Evolutionary conservation across 2,113 vertebrate species (phyloP).

Genomic region (Macrotis lagotis): DNA sequence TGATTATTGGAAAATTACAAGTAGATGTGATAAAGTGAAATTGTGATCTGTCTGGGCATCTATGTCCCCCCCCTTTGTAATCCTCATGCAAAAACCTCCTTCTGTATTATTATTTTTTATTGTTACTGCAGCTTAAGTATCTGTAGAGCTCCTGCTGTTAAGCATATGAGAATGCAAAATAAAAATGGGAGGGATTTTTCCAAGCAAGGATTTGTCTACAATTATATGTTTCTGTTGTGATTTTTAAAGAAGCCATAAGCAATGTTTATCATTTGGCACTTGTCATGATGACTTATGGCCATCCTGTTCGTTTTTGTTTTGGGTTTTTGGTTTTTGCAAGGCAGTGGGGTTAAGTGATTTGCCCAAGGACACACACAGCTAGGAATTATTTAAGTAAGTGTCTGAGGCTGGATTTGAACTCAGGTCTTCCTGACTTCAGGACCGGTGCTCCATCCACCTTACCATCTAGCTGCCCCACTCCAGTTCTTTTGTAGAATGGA

Average conservation of each 20-base stretch:
- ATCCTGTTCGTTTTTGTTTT: no score
- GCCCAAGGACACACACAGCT: no score
- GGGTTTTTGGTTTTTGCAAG: no score
- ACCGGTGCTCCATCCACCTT: no score
- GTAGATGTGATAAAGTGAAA: conserved; percentile 29
- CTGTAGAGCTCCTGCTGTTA: conserved; percentile 49
- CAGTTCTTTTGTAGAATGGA: conserved; percentile 73
- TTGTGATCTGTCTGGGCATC: conserved; percentile 71
- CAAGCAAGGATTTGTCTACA: conserved; percentile 51
- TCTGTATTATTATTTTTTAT: conserved; percentile 26
- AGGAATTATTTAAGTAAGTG: no score
- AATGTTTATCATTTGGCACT: conserved; percentile 45
- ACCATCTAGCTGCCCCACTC: no score
- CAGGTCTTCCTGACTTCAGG: no score
- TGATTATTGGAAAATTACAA: conserved; percentile 51
- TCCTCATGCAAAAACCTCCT: neutral
- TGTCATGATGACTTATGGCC: conserved; percentile 53
- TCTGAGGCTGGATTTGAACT: no score
- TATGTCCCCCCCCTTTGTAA: conserved; percentile 49
- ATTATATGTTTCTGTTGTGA: conserved; percentile 50
- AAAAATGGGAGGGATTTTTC: conserved; percentile 44
- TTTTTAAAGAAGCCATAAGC: conserved; percentile 49
- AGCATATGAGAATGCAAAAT: conserved; percentile 47
- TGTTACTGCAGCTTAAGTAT: conserved; percentile 60
- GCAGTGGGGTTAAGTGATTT: no score